Evolutionary conservation across 2,888 invertebrate species (phyloP).

Genomic region (Halocaridina rubra): DNA sequence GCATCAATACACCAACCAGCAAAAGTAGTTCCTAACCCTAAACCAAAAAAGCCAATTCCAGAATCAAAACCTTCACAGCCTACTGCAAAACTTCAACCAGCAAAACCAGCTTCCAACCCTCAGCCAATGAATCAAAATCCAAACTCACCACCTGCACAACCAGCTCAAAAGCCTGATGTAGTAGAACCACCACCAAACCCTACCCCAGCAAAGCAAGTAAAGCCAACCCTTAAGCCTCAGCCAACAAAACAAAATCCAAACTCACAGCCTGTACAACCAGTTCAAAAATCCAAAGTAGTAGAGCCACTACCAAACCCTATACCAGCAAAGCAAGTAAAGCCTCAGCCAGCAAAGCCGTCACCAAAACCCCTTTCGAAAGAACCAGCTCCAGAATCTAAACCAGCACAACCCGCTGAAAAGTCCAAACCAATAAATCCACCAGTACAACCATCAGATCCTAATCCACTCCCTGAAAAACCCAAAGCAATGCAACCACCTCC

Average conservation of each 20-base stretch:
- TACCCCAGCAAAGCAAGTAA: background rate
- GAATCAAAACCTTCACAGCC: too few species aligned
- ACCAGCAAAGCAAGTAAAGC: background rate
- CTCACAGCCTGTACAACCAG: background rate
- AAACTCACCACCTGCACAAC: background rate
- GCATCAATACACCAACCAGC: too few species aligned
- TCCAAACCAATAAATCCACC: background rate
- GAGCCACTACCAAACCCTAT: background rate
- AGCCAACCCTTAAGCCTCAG: background rate
- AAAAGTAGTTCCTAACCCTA: too few species aligned
- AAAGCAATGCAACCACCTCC: background rate
- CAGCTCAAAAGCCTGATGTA: background rate
- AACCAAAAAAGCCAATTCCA: too few species aligned
- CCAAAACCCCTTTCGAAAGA: background rate
- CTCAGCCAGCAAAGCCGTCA: background rate
- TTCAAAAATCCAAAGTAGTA: background rate
- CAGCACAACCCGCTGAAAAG: background rate
- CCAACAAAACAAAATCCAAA: background rate
- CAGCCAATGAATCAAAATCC: background rate
- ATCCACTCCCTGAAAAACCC: background rate
- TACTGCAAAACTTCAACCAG: background rate
- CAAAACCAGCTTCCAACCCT: background rate
- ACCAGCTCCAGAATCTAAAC: background rate
- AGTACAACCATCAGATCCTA: background rate
- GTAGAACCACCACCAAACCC: background rate